These are phyloP conservation scores for Nasonia giraulti DNA, from an alignment of 1,140 invertebrate genomes.

Conservation along the genomic window DNA sequence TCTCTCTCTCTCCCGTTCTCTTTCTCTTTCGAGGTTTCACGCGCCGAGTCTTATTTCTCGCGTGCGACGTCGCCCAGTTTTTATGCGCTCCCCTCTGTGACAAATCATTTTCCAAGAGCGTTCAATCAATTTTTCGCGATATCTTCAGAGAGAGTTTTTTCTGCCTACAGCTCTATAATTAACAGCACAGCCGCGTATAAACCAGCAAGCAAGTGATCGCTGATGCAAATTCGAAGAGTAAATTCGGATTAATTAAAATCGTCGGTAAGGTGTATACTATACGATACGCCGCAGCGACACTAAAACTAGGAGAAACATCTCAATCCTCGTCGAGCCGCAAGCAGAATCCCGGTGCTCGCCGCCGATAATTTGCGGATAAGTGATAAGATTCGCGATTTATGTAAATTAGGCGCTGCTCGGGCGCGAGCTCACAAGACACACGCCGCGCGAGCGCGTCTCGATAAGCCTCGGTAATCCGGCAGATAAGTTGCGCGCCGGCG, in stretches of 20 bases:
- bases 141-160: neutral
- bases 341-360: neutral
- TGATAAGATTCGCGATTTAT: conserved; percentile 55
- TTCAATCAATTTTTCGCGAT: conserved; percentile 28
- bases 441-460: conserved; percentile 24
- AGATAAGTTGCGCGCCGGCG: conserved; percentile 55
- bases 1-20: neutral
- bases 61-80: neutral
- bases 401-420: conserved; percentile 50
- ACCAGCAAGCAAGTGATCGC: too few species aligned
- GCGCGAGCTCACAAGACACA: neutral
- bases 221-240: neutral
- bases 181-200: neutral
- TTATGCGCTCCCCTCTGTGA: conserved; percentile 1
- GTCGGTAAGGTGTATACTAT: too few species aligned
- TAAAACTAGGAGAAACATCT: conserved; percentile 10
- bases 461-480: conserved; percentile 60
- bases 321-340: neutral
- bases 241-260: neutral
- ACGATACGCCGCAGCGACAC: neutral
- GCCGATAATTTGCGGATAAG: conserved; percentile 48
- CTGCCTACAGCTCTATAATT: neutral
- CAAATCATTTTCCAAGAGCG: conserved; percentile 34
- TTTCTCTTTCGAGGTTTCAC: neutral
- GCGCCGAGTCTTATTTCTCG: conserved; percentile 15